These are phyloP conservation scores for Epinotia brunnichana DNA, from an alignment of 2,888 invertebrate species.

Conservation along the genomic window DNA sequence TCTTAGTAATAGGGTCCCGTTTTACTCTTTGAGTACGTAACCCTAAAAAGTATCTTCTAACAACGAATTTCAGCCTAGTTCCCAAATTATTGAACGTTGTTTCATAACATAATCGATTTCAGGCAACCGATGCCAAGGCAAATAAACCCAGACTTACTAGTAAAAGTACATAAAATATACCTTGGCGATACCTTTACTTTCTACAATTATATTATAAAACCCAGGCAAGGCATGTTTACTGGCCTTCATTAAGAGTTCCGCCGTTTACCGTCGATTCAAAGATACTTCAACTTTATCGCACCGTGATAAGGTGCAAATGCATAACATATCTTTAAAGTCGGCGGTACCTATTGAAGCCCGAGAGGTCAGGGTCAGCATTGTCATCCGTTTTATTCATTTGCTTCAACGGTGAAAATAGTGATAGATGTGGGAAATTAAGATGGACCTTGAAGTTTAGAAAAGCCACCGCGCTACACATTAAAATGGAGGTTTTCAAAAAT, in stretches of 20 bases:
- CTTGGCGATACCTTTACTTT: background rate
- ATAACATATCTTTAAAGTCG: background rate
- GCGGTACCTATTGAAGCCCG: slow-evolving; percentile 11
- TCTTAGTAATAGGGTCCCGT: too few relatives aligned
- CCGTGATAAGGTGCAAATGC: background rate
- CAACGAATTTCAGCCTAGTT: too few relatives aligned
- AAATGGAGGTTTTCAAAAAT: too few relatives aligned
- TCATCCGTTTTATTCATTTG: slow-evolving; percentile 22
- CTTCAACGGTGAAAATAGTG: slow-evolving; percentile 1
- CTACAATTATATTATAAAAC: background rate
- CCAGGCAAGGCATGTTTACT: slow-evolving; percentile 13
- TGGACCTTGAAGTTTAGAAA: too few relatives aligned
- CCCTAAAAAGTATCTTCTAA: too few relatives aligned
- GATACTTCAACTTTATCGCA: background rate
- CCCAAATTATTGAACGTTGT: too few relatives aligned
- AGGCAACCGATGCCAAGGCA: too few relatives aligned
- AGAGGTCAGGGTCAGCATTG: slow-evolving; percentile 29
- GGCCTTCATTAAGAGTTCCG: slow-evolving; percentile 41
- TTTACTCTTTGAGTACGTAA: too few relatives aligned
- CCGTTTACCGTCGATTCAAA: background rate
- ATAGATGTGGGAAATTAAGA: background rate
- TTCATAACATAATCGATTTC: too few relatives aligned
- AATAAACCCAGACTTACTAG: too few relatives aligned
- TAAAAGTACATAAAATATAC: too few relatives aligned
- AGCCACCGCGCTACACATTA: too few relatives aligned